Evolutionary conservation across 1,140 invertebrate species (phyloP).

Genomic region (Drosophila bocki): DNA sequence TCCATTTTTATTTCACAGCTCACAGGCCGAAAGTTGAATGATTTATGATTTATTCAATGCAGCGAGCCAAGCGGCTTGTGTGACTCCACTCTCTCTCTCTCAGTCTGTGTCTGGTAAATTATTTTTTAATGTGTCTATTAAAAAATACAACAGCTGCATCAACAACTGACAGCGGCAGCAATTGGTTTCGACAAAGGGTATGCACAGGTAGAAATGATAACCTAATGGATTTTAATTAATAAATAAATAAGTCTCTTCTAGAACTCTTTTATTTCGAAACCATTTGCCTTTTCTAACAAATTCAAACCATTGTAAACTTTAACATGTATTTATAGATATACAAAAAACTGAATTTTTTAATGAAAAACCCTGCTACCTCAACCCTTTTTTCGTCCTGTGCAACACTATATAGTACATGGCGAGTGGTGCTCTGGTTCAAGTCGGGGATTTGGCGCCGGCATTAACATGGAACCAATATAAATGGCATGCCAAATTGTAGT

Average conservation of each 20-base stretch:
- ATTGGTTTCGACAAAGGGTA: slow-evolving; percentile 8
- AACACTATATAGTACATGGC: slow-evolving; percentile 12
- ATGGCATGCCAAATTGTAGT: slow-evolving; percentile 82
- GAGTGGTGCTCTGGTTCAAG: slow-evolving; percentile 45
- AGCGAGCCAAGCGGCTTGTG: slow-evolving; percentile 23
- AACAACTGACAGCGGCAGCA: slow-evolving; percentile 46
- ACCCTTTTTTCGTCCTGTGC: slow-evolving; percentile 3
- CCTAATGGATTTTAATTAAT: neutral
- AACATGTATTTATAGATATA: neutral
- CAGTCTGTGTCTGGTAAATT: slow-evolving; percentile 71
- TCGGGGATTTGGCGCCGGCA: slow-evolving; percentile 68
- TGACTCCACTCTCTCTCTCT: slow-evolving; percentile 13
- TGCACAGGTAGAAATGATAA: slow-evolving; percentile 7
- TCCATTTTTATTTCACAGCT: slow-evolving; percentile 61
- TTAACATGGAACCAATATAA: slow-evolving; percentile 82
- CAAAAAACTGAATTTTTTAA: neutral
- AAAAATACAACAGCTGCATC: slow-evolving; percentile 79
- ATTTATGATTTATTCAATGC: slow-evolving; percentile 82
- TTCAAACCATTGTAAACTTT: neutral
- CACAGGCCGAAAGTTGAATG: slow-evolving; percentile 70
- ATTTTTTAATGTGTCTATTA: slow-evolving; percentile 83
- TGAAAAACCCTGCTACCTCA: neutral
- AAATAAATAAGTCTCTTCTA: neutral
- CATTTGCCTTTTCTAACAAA: too few relatives aligned
- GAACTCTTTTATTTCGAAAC: too few relatives aligned